These are phyloP conservation scores for Caretta caretta DNA, from an alignment of 2,113 vertebrate species.

Conservation along the genomic window DNA sequence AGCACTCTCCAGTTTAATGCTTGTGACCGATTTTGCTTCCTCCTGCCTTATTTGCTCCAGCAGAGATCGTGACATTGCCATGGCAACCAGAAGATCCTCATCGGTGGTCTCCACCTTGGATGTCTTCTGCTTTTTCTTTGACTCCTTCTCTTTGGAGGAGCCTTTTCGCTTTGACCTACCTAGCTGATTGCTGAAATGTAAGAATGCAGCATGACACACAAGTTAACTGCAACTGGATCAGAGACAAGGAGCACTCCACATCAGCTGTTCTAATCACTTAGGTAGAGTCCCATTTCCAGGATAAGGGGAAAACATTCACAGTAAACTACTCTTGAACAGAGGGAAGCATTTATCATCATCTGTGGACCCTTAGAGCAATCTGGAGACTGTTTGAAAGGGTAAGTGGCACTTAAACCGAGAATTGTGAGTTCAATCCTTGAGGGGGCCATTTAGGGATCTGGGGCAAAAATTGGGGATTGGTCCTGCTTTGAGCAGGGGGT, in stretches of 20 bases:
- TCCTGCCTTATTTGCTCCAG: slow-evolving; percentile 75
- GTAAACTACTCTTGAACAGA: neutral
- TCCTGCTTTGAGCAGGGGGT: too few species aligned
- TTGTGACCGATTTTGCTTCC: slow-evolving; percentile 41
- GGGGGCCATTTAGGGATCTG: too few species aligned
- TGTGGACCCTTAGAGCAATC: neutral
- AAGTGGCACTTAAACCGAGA: neutral
- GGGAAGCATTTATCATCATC: neutral
- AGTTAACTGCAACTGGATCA: slow-evolving; percentile 24
- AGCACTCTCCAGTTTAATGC: slow-evolving; percentile 55
- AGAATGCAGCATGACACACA: slow-evolving; percentile 44
- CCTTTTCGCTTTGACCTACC: slow-evolving; percentile 82
- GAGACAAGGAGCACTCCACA: slow-evolving; percentile 28
- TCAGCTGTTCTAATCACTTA: slow-evolving; percentile 31
- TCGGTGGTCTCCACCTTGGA: slow-evolving; percentile 72
- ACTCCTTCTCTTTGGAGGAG: slow-evolving; percentile 59
- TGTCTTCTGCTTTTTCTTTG: slow-evolving; percentile 81
- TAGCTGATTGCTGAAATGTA: slow-evolving; percentile 63
- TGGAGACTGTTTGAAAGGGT: neutral
- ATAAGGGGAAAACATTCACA: neutral
- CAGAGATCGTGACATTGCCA: slow-evolving; percentile 94
- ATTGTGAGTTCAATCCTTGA: too few species aligned
- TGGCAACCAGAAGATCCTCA: slow-evolving; percentile 90
- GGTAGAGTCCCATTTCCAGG: neutral
- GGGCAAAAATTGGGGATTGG: too few species aligned